Conservation (phyloP, 2,888 invertebrate species). For the Acrobasis suavella region DNA sequence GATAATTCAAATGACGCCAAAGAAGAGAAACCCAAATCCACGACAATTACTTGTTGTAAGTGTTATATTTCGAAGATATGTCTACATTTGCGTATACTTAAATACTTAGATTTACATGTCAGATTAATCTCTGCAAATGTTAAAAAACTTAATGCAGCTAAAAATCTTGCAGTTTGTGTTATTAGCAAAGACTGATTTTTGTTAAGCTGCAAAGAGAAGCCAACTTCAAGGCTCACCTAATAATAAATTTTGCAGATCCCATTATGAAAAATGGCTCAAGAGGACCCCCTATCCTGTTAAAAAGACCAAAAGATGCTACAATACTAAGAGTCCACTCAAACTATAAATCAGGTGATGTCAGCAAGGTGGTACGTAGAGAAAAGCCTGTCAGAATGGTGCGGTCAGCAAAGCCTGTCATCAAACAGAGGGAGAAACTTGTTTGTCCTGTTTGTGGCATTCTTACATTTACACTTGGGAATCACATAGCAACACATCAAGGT, state of each 20-base stretch:
- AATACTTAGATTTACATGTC: no score
- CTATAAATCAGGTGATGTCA: constrained; percentile 41
- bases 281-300: constrained; percentile 70
- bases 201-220: no score
- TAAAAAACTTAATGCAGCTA: no score
- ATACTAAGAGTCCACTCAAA: constrained; percentile 63
- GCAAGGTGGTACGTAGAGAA: constrained; percentile 43
- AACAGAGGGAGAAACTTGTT: constrained; percentile 72
- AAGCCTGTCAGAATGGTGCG: constrained; percentile 58
- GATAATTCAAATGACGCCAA: constrained; percentile 38
- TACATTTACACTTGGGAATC: constrained; percentile 72
- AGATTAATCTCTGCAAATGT: no score
- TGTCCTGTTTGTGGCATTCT: constrained; percentile 79
- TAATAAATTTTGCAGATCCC: constrained; percentile 52
- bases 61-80: constrained; percentile 27
- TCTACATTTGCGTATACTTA: no score
- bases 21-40: constrained; percentile 55
- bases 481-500: constrained; percentile 78
- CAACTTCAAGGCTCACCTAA: neutral
- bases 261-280: constrained; percentile 71
- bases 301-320: constrained; percentile 74
- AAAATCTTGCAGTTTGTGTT: no score
- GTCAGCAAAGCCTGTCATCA: constrained; percentile 47
- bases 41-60: constrained; percentile 78
- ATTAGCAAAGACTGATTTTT: no score